Conservation (phyloP, 2,888 invertebrate genomes). For the Clostera curtula region DNA sequence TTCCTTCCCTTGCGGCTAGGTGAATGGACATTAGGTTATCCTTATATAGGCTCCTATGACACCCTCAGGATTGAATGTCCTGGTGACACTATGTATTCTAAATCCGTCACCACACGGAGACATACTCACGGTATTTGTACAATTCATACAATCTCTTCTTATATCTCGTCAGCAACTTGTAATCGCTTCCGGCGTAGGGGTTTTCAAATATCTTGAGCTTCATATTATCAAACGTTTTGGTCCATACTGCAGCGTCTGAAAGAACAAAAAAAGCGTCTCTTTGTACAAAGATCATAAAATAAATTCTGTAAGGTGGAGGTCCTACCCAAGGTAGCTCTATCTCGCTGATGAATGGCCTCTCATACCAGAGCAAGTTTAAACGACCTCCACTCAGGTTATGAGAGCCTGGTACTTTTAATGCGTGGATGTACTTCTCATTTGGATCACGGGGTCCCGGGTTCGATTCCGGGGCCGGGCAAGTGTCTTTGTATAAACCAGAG, state of each 20-base stretch:
- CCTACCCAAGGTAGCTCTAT: slow-evolving; percentile 6
- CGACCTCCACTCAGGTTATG: slow-evolving; percentile 2
- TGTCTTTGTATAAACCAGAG: no score
- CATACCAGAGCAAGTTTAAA: neutral
- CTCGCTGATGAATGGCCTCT: neutral
- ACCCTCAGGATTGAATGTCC: no score
- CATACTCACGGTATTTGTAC: slow-evolving; percentile 26
- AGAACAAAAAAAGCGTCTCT: slow-evolving; percentile 4
- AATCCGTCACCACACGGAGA: neutral
- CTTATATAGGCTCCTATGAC: no score
- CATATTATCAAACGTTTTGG: slow-evolving; percentile 25
- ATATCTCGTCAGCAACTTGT: slow-evolving; percentile 32
- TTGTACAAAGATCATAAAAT: neutral
- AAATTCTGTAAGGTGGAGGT: neutral
- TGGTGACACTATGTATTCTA: neutral
- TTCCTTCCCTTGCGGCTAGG: no score
- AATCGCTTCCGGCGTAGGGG: slow-evolving; percentile 36
- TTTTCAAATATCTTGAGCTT: slow-evolving; percentile 35
- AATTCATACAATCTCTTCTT: slow-evolving; percentile 27
- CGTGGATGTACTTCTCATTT: no score
- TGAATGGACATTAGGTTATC: no score
- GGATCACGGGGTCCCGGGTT: no score
- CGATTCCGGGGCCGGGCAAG: no score
- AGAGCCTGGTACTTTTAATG: no score
- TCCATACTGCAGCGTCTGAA: slow-evolving; percentile 33